Evolutionary conservation across 2,113 vertebrate genomes (phyloP).

Genomic region (Leucoraja erinaceus): DNA sequence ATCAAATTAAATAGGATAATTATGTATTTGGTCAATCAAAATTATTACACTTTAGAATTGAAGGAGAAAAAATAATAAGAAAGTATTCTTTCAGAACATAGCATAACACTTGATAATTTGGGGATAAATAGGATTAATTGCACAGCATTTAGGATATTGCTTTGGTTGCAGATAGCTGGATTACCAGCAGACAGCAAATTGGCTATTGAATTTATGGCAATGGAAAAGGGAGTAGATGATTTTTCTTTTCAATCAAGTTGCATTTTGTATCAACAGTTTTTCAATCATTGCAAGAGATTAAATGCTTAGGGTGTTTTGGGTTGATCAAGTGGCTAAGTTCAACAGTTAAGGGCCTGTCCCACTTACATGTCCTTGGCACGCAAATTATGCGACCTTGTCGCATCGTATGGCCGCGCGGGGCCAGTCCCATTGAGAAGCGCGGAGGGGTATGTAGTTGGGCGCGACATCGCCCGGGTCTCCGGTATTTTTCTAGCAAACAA

Average conservation of each 20-base stretch:
- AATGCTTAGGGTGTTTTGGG: background rate
- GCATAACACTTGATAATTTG: background rate
- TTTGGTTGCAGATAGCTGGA: background rate
- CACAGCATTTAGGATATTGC: background rate
- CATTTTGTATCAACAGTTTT: background rate
- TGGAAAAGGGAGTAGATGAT: background rate
- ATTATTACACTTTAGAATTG: background rate
- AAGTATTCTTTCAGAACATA: background rate
- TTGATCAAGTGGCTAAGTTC: background rate
- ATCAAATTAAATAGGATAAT: background rate
- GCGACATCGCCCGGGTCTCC: too few species aligned
- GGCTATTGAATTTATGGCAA: background rate
- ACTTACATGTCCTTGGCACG: too few species aligned
- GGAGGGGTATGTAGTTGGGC: too few species aligned
- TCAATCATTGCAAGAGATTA: background rate
- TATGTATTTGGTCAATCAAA: background rate
- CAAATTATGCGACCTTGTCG: too few species aligned
- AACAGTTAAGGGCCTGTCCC: background rate
- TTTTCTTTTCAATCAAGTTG: background rate
- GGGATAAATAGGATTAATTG: background rate
- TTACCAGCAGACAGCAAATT: background rate
- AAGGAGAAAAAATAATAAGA: background rate
- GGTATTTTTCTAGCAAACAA: too few species aligned
- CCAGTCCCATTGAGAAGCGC: too few species aligned
- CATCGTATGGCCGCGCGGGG: too few species aligned